phyloP scores from a whole-genome alignment of 2,113 vertebrate genomes.

The Triplophysa siluroides region DNA sequence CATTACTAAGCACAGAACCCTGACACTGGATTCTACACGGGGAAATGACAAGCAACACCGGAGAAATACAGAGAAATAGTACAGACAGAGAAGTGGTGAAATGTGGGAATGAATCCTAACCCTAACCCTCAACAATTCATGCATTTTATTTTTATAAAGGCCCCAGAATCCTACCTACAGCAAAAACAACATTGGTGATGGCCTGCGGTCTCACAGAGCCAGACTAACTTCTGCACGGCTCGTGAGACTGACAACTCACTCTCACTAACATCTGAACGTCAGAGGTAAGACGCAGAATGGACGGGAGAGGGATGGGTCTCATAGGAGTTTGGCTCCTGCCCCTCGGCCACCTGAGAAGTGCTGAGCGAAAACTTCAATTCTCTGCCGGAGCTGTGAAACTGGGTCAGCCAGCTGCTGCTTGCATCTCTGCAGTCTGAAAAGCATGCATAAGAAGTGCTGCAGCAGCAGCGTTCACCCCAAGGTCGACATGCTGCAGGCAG shows the following conservation, averaged over 20 bases:
- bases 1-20: neutral
- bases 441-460: neutral
- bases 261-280: neutral
- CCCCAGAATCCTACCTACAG: no score
- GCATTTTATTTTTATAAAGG: no score
- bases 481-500: neutral
- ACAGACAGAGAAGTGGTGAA: no score
- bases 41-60: neutral
- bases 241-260: constrained; percentile 10
- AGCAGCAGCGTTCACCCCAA: neutral
- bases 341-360: constrained; percentile 49
- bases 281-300: neutral
- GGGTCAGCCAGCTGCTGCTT: constrained; percentile 65
- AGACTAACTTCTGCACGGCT: neutral
- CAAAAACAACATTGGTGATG: neutral
- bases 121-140: no score
- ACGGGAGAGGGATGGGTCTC: constrained; percentile 21
- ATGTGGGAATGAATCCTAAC: no score
- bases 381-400: constrained; percentile 57
- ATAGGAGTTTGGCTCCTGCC: constrained; percentile 1
- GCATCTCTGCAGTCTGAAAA: neutral
- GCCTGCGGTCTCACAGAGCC: neutral
- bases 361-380: constrained; percentile 41
- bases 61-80: no score
- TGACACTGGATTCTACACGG: neutral